Percentiles rank a stretch among this genome's conserved stretches.
phyloP scores from a whole-genome alignment of 2,113 vertebrate species.

The Dipodomys spectabilis region DNA sequence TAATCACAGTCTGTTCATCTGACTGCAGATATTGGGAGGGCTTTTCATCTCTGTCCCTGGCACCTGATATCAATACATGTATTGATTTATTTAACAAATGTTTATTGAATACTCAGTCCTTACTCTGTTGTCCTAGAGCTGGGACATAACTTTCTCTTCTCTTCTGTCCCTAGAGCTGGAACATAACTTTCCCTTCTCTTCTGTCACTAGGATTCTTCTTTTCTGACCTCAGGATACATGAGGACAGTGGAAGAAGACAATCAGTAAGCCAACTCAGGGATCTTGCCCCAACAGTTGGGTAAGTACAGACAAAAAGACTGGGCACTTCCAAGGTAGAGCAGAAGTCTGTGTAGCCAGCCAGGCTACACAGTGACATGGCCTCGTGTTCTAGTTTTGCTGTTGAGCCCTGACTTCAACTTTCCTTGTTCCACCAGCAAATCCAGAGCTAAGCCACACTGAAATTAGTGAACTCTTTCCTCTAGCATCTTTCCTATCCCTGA shows the following conservation, averaged over 20 bases:
- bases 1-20: background rate
- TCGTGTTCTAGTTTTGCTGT: background rate
- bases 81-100: slow-evolving; percentile 65
- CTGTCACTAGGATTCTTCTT: background rate
- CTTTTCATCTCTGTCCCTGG: slow-evolving; percentile 18
- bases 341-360: background rate
- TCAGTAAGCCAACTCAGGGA: background rate
- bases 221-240: background rate
- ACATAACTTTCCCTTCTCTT: background rate
- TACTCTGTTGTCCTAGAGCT: background rate
- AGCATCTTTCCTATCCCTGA: background rate
- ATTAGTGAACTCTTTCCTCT: background rate
- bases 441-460: background rate
- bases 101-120: background rate
- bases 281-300: background rate
- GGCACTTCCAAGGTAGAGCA: background rate
- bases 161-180: background rate
- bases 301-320: background rate
- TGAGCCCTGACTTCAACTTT: background rate
- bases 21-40: background rate
- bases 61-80: background rate
- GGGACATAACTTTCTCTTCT: background rate
- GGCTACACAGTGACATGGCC: background rate
- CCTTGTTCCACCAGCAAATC: background rate
- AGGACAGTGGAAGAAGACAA: background rate